A percentile compares a stretch with the other conserved stretches of the same genome.
Evolutionary conservation across 2,113 vertebrate genomes (phyloP).

Genomic region (Rhea americana): DNA sequence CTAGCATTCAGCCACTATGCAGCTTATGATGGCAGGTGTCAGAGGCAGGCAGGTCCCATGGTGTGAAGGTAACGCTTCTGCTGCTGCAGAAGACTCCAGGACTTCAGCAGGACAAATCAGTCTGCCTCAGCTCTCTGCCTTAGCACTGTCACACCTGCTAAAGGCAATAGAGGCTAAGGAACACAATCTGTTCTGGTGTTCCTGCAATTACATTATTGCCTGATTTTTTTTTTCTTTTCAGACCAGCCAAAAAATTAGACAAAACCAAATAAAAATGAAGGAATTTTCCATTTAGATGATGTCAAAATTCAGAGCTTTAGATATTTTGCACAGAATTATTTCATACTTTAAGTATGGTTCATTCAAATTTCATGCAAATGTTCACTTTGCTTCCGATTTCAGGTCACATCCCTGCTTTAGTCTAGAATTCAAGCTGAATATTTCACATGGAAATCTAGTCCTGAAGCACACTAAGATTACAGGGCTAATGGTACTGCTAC

Average conservation of each 20-base stretch:
- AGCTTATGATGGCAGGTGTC: neutral
- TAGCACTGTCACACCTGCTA: rapidly evolving
- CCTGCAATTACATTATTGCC: neutral
- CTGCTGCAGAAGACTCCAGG: neutral
- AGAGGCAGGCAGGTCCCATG: neutral
- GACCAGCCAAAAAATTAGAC: neutral
- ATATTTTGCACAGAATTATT: neutral
- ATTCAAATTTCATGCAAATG: neutral
- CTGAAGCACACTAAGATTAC: neutral
- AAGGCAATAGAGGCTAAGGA: rapidly evolving
- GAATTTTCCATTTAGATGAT: neutral
- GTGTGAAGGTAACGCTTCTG: neutral
- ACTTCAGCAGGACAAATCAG: rapidly evolving
- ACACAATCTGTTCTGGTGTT: rapidly evolving
- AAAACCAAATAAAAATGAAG: neutral
- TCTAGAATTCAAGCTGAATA: neutral
- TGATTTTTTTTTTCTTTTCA: neutral
- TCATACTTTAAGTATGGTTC: neutral
- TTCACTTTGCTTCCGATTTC: neutral
- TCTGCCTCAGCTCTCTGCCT: neutral
- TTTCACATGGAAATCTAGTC: neutral
- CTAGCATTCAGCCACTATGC: neutral
- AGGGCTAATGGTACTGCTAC: neutral
- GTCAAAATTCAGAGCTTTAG: neutral
- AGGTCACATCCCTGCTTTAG: neutral